Evolutionary conservation across 2,888 invertebrate species (phyloP), one percentile per base, ranked within the genome.

Genomic region (Erpobdella octoculata): DNA sequence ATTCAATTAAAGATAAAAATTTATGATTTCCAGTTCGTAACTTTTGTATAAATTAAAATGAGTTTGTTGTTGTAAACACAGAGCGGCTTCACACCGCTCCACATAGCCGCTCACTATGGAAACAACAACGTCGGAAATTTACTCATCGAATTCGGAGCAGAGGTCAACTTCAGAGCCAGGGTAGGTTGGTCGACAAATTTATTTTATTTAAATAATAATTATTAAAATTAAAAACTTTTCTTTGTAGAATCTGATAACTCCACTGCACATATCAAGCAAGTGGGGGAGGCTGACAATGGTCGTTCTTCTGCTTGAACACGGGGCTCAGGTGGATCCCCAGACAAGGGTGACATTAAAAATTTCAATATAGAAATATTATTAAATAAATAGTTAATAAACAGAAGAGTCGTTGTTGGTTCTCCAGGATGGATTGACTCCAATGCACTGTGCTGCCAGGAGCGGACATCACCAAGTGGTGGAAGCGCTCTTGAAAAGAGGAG

Each of bases 41-140:
- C n/a, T n/a, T n/a, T n/a, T n/a, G n/a, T n/a, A n/a, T n/a, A n/a
- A n/a, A n/a, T 74, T 71, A 66, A 33, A 58, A 6, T 28, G 65
- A 31, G 41, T n/a, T n/a, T 9, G 46, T 6, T 38, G 72, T 59
- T 80, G 80, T 25, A 78, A 85, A 87, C n/a, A 58, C 79, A 86
- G 87, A 94, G 93, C 76, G 97, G 97, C 59, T 99, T 99, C 84
- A 99, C 98, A 21, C 97, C 98, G 15, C 87, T 99, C 71, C 98
- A 99, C 85, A 98, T 99, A 81, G 94, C 95, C 72, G 91, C 97
- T n/a, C 98, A 99, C 85, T 98, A 99, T 82, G 97, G 98, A 76
- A 98, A 98, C 85, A 93, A 94, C 81, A 89, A 91, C 76, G 94
- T 99, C 72, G 98, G 94, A 75, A 89, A 91, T 78, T 86, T 99